These are phyloP conservation scores for Leptinotarsa rubiginosa DNA, from an alignment of 2,888 invertebrate genomes.

Conservation along the genomic window DNA sequence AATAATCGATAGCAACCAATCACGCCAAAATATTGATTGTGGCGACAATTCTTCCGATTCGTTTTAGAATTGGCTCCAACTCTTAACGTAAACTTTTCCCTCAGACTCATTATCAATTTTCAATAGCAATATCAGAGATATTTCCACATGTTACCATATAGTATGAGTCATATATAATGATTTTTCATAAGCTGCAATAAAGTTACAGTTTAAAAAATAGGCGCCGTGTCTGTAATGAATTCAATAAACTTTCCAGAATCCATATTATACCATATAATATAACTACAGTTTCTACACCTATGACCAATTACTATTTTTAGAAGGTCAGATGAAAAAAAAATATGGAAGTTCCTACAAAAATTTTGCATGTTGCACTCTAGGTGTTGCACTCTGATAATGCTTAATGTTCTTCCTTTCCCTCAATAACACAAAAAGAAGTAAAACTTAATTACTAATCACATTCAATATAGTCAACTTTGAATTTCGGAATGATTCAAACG, in stretches of 20 bases:
- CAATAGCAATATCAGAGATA: neutral
- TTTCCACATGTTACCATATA: neutral
- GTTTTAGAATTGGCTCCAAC: too few relatives aligned
- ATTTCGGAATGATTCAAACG: neutral
- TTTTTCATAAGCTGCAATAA: neutral
- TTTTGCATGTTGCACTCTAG: constrained; percentile 17
- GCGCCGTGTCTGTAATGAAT: constrained; percentile 16
- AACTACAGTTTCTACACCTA: constrained; percentile 5
- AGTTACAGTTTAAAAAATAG: neutral
- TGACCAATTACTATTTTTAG: neutral
- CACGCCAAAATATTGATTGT: too few relatives aligned
- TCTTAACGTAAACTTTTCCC: too few relatives aligned
- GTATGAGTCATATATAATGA: neutral
- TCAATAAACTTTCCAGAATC: neutral
- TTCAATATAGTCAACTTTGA: neutral
- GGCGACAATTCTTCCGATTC: too few relatives aligned
- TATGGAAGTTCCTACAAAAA: neutral
- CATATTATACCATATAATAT: constrained; percentile 5
- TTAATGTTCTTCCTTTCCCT: constrained; percentile 6
- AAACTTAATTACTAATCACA: neutral
- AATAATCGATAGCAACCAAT: too few relatives aligned
- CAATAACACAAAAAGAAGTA: neutral
- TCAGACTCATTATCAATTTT: too few relatives aligned
- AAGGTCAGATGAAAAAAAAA: neutral
- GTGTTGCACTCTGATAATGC: constrained; percentile 6